phyloP scores from a whole-genome alignment of 1,140 invertebrate species.

The Drosophila triauraria region DNA sequence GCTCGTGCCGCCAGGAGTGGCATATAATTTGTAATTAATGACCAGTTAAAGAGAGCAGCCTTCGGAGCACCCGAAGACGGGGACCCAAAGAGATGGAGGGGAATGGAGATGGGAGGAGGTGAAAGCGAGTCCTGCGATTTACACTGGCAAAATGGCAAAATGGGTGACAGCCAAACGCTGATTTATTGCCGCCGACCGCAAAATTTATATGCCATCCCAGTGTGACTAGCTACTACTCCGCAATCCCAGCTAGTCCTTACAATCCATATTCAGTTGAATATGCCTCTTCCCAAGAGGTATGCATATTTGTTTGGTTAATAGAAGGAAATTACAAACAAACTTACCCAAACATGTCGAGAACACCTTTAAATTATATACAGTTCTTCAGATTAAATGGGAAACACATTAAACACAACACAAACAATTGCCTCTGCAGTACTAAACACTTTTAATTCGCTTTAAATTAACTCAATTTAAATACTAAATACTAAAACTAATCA shows the following conservation, averaged over 20 bases:
- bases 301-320: slow-evolving; percentile 1
- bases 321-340: neutral
- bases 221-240: slow-evolving; percentile 53
- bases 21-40: slow-evolving; percentile 83
- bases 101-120: neutral
- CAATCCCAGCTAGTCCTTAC: slow-evolving; percentile 48
- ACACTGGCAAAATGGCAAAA: slow-evolving; percentile 65
- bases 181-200: slow-evolving; percentile 79
- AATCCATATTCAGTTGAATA: slow-evolving; percentile 64
- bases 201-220: slow-evolving; percentile 79
- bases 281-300: slow-evolving; percentile 31
- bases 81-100: neutral
- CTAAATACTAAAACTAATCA: neutral
- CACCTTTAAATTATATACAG: neutral
- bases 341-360: neutral
- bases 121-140: slow-evolving; percentile 60
- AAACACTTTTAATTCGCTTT: neutral
- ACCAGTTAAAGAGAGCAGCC: slow-evolving; percentile 74
- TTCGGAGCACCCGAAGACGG: slow-evolving; percentile 18
- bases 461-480: neutral
- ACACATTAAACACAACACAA: neutral
- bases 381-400: neutral
- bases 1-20: slow-evolving; percentile 47
- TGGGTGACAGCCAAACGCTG: slow-evolving; percentile 81
- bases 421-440: neutral